These are phyloP conservation scores for Cabera pusaria DNA, from an alignment of 2,888 invertebrate genomes.

Conservation along the genomic window DNA sequence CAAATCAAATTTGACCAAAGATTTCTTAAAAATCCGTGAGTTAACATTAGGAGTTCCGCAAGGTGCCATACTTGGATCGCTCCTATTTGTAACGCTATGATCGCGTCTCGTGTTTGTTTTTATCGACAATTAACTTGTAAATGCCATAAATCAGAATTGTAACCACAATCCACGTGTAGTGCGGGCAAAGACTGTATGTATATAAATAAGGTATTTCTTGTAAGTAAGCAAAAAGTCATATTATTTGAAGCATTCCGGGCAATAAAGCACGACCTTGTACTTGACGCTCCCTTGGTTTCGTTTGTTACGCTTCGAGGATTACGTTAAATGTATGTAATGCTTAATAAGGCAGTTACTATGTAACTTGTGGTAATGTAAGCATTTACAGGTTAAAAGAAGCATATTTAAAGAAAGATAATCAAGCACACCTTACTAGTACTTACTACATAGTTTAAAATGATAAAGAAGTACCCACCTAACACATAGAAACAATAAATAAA, in stretches of 20 bases:
- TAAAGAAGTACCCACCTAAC: no score
- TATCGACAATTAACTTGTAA: conserved; percentile 9
- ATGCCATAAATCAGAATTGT: conserved; percentile 10
- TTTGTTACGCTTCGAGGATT: conserved; percentile 30
- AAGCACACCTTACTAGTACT: no score
- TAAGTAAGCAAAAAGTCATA: conserved; percentile 23
- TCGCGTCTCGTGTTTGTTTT: conserved; percentile 10
- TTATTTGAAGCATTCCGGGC: conserved; percentile 31
- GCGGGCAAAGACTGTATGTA: conserved; percentile 4
- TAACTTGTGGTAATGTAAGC: neutral
- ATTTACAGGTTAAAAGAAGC: no score
- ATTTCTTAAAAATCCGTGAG: conserved; percentile 3
- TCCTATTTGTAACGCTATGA: conserved; percentile 3
- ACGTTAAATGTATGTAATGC: conserved; percentile 11
- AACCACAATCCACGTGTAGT: conserved; percentile 4
- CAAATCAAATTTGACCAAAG: neutral
- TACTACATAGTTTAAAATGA: no score
- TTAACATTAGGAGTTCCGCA: conserved; percentile 12
- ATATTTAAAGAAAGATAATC: no score
- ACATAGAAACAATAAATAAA: no score
- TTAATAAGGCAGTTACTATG: conserved; percentile 5
- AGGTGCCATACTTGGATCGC: conserved; percentile 12
- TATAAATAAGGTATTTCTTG: conserved; percentile 20
- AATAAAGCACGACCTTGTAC: conserved; percentile 34
- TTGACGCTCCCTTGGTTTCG: conserved; percentile 26